Base-by-base conservation (phyloP, 2,797 vertebrate species). In the Poecile montanus region DNA sequence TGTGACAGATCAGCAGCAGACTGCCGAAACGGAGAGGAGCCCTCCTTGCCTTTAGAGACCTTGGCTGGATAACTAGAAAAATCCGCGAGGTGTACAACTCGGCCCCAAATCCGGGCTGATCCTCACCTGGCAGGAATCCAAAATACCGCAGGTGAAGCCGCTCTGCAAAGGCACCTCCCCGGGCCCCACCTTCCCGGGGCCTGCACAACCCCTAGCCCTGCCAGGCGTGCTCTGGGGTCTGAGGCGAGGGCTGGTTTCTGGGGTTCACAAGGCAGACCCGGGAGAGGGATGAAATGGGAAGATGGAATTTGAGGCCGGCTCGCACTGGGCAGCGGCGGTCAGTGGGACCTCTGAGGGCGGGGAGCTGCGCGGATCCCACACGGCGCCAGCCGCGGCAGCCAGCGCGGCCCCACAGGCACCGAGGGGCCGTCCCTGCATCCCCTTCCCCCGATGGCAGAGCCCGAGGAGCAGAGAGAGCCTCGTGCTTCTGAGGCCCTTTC, bases 391-490 rank as follows among this genome's bases (percentile, higher is more conserved):
- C 50, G 36, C 4, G 32, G 40, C 23, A 8, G 36, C 34, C 44
- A 12, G 36, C 16, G 4, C 11, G 2, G 63, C 63, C 36, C 10
- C 44, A 2, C 40, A 1, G 53, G 34, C 48, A 0, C 50, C 25
- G 36, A 34, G 58, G 78, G 13, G 7, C 70, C 7, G 11, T 4
- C 17, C 38, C 12, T 25, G 32, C 77, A 2, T 9, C 30, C 11
- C 2, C 11, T 42, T 10, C 5, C 27, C 40, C 25, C 11, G 45
- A 32, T 8, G 42, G 16, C 47, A 2, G 56, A 38, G n/a, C 8
- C 9, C 1, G 7, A 7, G 44, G 16, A 3, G 2, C 2, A 4
- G 60, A 0, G 30, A 6, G 20, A 4, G 0, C 1, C 36, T n/a
- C 1, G 7, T 4, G 8, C 1, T 4, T 11, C 47, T 19, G 77